Conservation (phyloP, 1,140 invertebrate species). For the Scaptodrosophila lebanonensis region DNA sequence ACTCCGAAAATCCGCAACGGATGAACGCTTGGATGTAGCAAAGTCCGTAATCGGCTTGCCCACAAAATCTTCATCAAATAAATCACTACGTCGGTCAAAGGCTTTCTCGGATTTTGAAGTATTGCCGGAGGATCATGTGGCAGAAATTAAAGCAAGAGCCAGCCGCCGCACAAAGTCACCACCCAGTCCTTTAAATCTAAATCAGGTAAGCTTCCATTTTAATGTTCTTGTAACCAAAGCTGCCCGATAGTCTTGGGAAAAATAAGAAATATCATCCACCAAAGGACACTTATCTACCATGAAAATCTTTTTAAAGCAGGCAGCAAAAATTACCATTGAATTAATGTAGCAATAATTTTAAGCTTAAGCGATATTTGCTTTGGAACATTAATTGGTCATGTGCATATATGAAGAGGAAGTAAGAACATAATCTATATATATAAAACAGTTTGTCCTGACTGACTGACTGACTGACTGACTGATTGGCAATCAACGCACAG, state of each 20-base stretch:
- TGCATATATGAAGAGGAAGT: too few species aligned
- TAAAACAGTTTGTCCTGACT: too few species aligned
- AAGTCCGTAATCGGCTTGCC: slow-evolving; percentile 25
- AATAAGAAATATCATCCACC: neutral
- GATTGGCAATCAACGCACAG: too few species aligned
- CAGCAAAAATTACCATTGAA: too few species aligned
- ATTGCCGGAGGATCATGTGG: slow-evolving; percentile 68
- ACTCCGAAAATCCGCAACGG: slow-evolving; percentile 48
- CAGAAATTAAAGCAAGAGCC: slow-evolving; percentile 55
- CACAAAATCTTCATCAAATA: slow-evolving; percentile 62
- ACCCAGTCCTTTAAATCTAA: slow-evolving; percentile 68
- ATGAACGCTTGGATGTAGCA: slow-evolving; percentile 43
- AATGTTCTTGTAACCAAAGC: neutral
- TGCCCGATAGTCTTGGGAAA: too few species aligned
- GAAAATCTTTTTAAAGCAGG: too few species aligned
- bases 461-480: too few species aligned
- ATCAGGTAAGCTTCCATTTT: slow-evolving; percentile 42
- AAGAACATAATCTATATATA: too few species aligned
- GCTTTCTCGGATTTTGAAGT: slow-evolving; percentile 69
- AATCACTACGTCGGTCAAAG: slow-evolving; percentile 61
- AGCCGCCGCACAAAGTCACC: slow-evolving; percentile 48
- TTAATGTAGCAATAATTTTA: too few species aligned
- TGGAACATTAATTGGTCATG: too few species aligned
- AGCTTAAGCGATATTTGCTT: too few species aligned
- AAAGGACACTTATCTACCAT: too few species aligned